Conservation (phyloP, 2,888 invertebrate genomes). For the Micropterix aruncella region DNA sequence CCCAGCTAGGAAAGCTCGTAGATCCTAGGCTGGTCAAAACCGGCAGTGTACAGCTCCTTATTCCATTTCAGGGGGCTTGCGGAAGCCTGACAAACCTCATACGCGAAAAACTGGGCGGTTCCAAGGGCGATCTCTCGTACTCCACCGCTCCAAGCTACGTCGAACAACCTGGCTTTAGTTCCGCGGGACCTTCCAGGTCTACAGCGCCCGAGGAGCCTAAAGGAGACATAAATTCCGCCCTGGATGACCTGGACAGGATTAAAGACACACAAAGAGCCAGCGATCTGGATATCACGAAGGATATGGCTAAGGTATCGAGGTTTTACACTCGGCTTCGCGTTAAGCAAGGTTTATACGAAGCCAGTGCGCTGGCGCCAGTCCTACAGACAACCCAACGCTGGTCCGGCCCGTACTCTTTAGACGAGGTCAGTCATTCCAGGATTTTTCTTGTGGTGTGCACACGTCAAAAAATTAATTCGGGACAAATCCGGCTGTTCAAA, state of each 20-base stretch:
- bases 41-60: no score
- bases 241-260: conserved; percentile 30
- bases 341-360: no score
- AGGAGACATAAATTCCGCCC: conserved; percentile 28
- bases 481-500: no score
- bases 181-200: conserved; percentile 12
- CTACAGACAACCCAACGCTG: no score
- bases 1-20: no score
- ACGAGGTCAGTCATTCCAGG: no score
- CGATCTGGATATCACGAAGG: conserved; percentile 3
- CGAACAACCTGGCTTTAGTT: conserved; percentile 26
- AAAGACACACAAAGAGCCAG: conserved; percentile 21
- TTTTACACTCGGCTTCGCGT: no score
- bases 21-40: no score
- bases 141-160: conserved; percentile 33
- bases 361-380: no score
- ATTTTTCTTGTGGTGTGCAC: no score
- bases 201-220: conserved; percentile 21
- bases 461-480: no score
- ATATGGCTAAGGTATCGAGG: background rate
- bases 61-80: conserved; percentile 61
- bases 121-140: conserved; percentile 34
- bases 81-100: conserved; percentile 61
- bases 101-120: conserved; percentile 24
- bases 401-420: no score